A percentile compares a stretch with the other conserved stretches of the same genome.
phyloP scores from a whole-genome alignment of 2,113 vertebrate genomes.

The Oncorhynchus nerka region DNA sequence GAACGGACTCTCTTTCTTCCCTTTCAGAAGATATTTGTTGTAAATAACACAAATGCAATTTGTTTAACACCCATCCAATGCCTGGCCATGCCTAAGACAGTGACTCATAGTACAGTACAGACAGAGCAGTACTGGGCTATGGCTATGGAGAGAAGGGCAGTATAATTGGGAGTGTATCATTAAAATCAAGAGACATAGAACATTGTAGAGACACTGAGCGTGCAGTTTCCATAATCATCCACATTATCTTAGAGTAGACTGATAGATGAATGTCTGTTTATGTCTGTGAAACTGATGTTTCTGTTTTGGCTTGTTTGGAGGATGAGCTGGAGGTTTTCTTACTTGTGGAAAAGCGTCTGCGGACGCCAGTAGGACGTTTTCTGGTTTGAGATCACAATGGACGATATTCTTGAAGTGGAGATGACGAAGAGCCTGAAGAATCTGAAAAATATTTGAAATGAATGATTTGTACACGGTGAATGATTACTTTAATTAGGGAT shows the following conservation, averaged over 20 bases:
- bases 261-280: conserved; percentile 40
- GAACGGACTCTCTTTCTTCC: too few relatives aligned
- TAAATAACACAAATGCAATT: neutral
- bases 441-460: conserved; percentile 66
- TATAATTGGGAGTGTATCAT: conserved; percentile 48
- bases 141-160: conserved; percentile 21
- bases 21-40: neutral
- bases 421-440: conserved; percentile 92
- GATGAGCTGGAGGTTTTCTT: conserved; percentile 4
- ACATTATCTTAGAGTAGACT: conserved; percentile 36
- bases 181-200: conserved; percentile 30
- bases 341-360: conserved; percentile 95
- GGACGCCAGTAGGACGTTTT: conserved; percentile 93
- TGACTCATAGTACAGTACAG: conserved; percentile 5
- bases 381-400: conserved; percentile 97
- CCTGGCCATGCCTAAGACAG: too few relatives aligned
- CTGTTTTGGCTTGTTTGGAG: neutral
- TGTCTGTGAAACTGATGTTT: conserved; percentile 14
- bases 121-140: conserved; percentile 15
- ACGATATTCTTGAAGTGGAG: conserved; percentile 99
- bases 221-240: conserved; percentile 15
- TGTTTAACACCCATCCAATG: neutral
- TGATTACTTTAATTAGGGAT: too few relatives aligned
- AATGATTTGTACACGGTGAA: too few relatives aligned
- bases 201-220: conserved; percentile 18